Evolutionary conservation across 2,797 vertebrate genomes (phyloP), one percentile per base, ranked within the genome.

Genomic region (Leptodactylus fallax): DNA sequence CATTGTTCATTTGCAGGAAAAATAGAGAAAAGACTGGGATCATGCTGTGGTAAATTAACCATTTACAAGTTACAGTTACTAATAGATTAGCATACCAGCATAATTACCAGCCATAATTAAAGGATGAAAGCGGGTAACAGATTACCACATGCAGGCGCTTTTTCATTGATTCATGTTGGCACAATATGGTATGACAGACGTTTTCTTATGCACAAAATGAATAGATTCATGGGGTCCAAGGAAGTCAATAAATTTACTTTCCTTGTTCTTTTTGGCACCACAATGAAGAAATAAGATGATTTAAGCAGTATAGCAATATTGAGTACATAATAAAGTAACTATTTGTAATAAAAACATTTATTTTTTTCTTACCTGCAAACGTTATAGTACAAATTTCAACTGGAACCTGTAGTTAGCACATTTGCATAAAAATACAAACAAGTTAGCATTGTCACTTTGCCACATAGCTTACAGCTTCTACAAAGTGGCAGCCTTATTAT

Each of bases 151-250:
- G 77, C 77, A 21, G 87, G 6, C 14, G 25, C 9, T 65, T 63
- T 36, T 82, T 56, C 53, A 84, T 69, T 88, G 47, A 80, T 88
- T 85, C 23, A 63, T 81, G 23, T 84, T 79, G 60, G 65, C 56
- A 67, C 63, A 85, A 88, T 85, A 85, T 79, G 63, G 69, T 14
- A 63, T 81, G 78, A 81, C 87, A 88, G 82, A 74, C 13, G 61
- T 79, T 81, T 88, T 85, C 58, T 55, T 71, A 25, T 84, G 79
- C 51, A 23, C 51, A 65, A 86, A 85, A 81, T 83, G 47, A 87
- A 81, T 61, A 88, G 27, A 89, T 76, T 63, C 55, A 65, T 56
- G 0, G 79, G 79, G 51, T 86, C 63, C 36, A 82, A 45, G 53
- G 56, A 86, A 81, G 51, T 81, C 71, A 85, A 82, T 89, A 58